phyloP scores from a whole-genome alignment of 1,140 invertebrate genomes.

The Idris sp. region DNA sequence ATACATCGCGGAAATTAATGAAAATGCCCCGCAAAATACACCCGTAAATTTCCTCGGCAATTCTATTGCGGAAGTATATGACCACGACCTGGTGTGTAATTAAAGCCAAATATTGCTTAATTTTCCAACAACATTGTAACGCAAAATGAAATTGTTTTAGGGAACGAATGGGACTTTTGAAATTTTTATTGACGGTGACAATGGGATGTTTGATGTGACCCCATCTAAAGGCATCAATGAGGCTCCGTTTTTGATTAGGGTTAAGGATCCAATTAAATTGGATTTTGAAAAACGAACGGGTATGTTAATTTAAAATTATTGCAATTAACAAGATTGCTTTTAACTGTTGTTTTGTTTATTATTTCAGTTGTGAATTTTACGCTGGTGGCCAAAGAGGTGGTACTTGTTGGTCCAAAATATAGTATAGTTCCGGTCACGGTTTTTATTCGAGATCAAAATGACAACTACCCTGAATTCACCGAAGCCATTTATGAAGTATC shows the following conservation, averaged over 20 bases:
- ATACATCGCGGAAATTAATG: slow-evolving; percentile 93
- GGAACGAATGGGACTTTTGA: slow-evolving; percentile 95
- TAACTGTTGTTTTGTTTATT: too few relatives aligned
- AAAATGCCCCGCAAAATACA: slow-evolving; percentile 94
- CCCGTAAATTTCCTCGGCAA: slow-evolving; percentile 91
- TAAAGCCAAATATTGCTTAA: too few relatives aligned
- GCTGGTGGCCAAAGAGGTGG: slow-evolving; percentile 90
- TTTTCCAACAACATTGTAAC: not conserved
- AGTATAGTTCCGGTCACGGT: slow-evolving; percentile 91
- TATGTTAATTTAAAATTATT: too few relatives aligned
- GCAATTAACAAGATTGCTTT: too few relatives aligned
- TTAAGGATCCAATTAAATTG: slow-evolving; percentile 88
- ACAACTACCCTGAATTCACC: slow-evolving; percentile 94
- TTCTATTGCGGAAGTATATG: slow-evolving; percentile 90
- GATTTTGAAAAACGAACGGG: slow-evolving; percentile 90
- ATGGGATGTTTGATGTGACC: slow-evolving; percentile 92
- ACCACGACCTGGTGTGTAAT: slow-evolving; percentile 89
- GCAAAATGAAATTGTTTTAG: slow-evolving; percentile 72
- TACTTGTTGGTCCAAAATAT: slow-evolving; percentile 84
- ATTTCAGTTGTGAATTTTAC: slow-evolving; percentile 88
- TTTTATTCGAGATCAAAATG: slow-evolving; percentile 93
- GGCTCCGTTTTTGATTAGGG: slow-evolving; percentile 92
- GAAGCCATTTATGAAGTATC: slow-evolving; percentile 87
- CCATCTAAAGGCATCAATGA: slow-evolving; percentile 94
- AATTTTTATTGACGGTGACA: slow-evolving; percentile 87